phyloP scores from a whole-genome alignment of 2,797 vertebrate species.

The Mus spretus region DNA sequence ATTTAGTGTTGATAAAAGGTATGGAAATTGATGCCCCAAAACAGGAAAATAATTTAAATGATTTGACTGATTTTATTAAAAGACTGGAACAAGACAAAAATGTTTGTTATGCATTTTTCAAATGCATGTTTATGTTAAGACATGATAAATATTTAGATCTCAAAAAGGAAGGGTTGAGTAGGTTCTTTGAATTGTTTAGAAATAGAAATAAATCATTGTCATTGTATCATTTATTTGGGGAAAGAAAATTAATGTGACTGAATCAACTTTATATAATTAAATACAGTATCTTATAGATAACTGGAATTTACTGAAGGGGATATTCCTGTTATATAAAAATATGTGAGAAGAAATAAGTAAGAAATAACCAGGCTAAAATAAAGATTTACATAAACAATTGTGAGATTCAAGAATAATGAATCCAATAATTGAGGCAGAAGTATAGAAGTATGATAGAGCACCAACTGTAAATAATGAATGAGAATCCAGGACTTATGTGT shows the following conservation, averaged over 20 bases:
- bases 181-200: conserved; percentile 17
- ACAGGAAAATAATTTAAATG: background rate
- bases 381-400: background rate
- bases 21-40: background rate
- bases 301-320: background rate
- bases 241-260: conserved; percentile 53
- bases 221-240: conserved; percentile 9
- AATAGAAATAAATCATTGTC: conserved; percentile 62
- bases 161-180: conserved; percentile 30
- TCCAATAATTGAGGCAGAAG: background rate
- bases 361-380: background rate
- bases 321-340: background rate
- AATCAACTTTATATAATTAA: conserved; percentile 65
- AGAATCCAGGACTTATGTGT: background rate
- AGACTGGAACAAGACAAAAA: conserved; percentile 15
- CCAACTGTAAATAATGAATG: rapidly evolving
- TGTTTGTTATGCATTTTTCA: background rate
- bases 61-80: conserved; percentile 60
- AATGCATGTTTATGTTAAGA: conserved; percentile 9
- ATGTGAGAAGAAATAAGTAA: background rate
- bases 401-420: background rate
- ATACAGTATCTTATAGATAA: background rate
- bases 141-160: conserved; percentile 60
- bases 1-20: conserved; percentile 47
- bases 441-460: rapidly evolving